phyloP scores from a whole-genome alignment of 2,797 vertebrate species.

The Champsocephalus esox region DNA sequence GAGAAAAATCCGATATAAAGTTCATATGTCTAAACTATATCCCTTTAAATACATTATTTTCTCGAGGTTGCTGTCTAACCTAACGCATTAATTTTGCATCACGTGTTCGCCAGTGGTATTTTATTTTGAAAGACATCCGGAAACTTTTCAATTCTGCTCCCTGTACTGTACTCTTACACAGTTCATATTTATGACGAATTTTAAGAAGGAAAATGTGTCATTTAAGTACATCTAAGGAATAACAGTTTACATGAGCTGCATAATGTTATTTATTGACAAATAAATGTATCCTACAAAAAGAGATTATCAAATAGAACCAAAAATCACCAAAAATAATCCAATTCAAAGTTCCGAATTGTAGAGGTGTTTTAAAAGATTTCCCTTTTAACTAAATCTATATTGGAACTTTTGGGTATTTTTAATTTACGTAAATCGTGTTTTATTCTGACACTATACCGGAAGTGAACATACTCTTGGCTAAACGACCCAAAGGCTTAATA shows the following conservation, averaged over 20 bases:
- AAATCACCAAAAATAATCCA: too few relatives aligned
- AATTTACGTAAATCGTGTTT: accelerated
- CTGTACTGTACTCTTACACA: background rate
- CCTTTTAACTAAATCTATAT: background rate
- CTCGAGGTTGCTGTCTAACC: too few relatives aligned
- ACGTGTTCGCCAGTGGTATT: background rate
- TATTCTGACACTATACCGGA: constrained; percentile 56
- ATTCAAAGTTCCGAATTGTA: too few relatives aligned
- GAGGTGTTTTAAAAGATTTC: accelerated
- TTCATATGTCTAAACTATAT: too few relatives aligned
- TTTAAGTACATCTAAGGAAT: accelerated
- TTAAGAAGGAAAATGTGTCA: accelerated
- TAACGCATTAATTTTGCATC: background rate
- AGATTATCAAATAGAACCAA: too few relatives aligned
- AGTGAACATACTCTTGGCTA: accelerated
- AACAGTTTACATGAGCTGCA: accelerated
- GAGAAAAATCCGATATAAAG: accelerated
- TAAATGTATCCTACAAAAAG: too few relatives aligned
- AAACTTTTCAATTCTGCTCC: background rate
- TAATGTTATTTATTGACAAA: too few relatives aligned
- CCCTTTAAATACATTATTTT: accelerated
- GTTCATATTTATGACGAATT: background rate
- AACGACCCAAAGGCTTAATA: background rate
- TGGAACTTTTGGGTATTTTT: too few relatives aligned
- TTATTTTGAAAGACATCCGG: constrained; percentile 34